A percentile compares a stretch with the other conserved stretches of the same genome.
phyloP scores from a whole-genome alignment of 2,888 invertebrate genomes.

The Dysmachus trigonus region DNA sequence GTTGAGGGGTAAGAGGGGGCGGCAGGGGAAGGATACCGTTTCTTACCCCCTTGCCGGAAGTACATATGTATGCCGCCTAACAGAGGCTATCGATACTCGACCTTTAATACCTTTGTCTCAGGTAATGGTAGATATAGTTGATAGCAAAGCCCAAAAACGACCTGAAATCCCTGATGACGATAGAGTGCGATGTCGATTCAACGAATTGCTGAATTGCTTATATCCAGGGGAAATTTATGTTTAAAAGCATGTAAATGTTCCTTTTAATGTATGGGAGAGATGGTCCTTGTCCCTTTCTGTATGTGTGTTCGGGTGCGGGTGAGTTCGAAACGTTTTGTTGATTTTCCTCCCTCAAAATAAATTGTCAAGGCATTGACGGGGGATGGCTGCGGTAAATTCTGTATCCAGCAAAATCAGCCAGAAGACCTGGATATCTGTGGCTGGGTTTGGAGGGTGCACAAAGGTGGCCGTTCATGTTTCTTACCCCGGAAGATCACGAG shows the following conservation, averaged over 20 bases:
- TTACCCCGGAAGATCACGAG: background rate
- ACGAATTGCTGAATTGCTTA: background rate
- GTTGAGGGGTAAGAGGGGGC: background rate
- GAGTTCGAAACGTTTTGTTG: background rate
- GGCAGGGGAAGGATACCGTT: no score
- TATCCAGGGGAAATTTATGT: conserved; percentile 11
- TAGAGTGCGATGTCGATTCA: background rate
- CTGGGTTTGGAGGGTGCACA: background rate
- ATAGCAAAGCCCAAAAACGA: background rate
- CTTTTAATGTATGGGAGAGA: background rate
- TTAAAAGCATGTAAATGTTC: conserved; percentile 9
- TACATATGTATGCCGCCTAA: background rate
- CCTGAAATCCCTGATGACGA: background rate
- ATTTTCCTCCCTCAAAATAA: background rate
- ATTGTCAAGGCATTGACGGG: background rate
- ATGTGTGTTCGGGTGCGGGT: no score
- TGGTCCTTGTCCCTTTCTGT: no score
- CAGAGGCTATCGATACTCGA: background rate
- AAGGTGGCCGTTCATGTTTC: background rate
- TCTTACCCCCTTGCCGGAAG: background rate
- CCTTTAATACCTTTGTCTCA: background rate
- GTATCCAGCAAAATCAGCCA: background rate
- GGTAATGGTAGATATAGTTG: background rate
- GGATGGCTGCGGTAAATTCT: background rate
- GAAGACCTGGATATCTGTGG: background rate